Evolutionary conservation across 2,888 invertebrate species (phyloP).

Genomic region (Elegia similella): DNA sequence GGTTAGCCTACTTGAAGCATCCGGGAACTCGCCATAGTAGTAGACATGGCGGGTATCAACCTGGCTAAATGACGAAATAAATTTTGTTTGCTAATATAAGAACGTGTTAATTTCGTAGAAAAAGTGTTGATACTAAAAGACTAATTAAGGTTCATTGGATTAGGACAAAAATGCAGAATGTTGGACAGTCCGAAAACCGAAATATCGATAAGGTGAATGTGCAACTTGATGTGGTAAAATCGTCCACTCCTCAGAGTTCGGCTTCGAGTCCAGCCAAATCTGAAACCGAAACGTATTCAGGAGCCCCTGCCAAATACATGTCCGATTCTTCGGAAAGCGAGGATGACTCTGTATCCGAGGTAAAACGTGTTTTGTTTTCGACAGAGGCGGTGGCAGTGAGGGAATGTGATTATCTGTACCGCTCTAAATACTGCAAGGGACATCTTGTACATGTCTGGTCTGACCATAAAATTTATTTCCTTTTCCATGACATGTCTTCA

Average conservation of each 20-base stretch:
- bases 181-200: slow-evolving; percentile 92
- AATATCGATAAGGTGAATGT: slow-evolving; percentile 90
- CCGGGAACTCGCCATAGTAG: slow-evolving; percentile 88
- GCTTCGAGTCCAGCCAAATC: slow-evolving; percentile 92
- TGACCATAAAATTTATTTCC: slow-evolving; percentile 62
- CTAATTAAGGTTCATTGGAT: slow-evolving; percentile 79
- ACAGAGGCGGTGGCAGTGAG: slow-evolving; percentile 78
- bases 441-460: slow-evolving; percentile 83
- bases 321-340: slow-evolving; percentile 97
- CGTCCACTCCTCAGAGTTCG: slow-evolving; percentile 92
- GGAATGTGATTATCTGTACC: slow-evolving; percentile 81
- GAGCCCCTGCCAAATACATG: slow-evolving; percentile 92
- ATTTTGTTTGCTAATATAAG: slow-evolving; percentile 81
- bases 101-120: slow-evolving; percentile 79
- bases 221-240: slow-evolving; percentile 86
- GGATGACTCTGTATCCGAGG: slow-evolving; percentile 98
- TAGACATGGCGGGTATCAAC: slow-evolving; percentile 90
- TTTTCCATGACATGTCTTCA: slow-evolving; percentile 53
- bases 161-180: slow-evolving; percentile 95
- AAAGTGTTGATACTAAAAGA: slow-evolving; percentile 80
- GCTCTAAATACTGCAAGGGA: slow-evolving; percentile 85
- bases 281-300: slow-evolving; percentile 93
- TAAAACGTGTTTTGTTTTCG: slow-evolving; percentile 85
- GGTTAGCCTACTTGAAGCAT: slow-evolving; percentile 83
- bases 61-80: slow-evolving; percentile 85